phyloP scores from a whole-genome alignment of 2,113 vertebrate genomes.

The Eolophus roseicapilla region DNA sequence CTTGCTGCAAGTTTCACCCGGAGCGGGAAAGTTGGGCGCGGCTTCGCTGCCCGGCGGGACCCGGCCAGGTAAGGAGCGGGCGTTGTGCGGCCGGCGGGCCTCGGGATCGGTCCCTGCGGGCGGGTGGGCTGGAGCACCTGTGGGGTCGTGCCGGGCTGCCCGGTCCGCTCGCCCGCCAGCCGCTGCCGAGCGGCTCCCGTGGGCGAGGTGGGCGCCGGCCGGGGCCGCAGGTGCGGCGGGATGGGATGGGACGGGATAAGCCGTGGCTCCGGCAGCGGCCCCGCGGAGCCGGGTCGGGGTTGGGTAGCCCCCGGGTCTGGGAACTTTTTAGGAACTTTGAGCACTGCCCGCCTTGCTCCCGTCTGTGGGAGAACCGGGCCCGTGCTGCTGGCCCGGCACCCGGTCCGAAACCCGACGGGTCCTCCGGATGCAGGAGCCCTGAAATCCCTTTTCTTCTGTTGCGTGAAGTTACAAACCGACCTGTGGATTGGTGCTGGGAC shows the following conservation, averaged over 20 bases:
- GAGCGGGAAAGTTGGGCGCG: background rate
- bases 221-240: background rate
- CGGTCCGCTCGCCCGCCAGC: background rate
- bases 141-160: background rate
- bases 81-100: background rate
- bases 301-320: background rate
- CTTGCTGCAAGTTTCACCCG: background rate
- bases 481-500: background rate
- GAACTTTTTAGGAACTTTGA: background rate
- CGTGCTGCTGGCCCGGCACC: background rate
- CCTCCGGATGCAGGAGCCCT: background rate
- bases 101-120: background rate
- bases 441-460: rapidly evolving
- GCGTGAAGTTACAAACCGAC: rapidly evolving
- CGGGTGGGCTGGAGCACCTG: background rate
- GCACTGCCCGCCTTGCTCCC: background rate
- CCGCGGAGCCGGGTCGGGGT: no score
- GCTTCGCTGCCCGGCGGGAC: background rate
- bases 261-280: no score
- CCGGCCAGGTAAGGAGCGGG: background rate
- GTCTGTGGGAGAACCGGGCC: background rate
- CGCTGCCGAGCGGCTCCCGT: no score
- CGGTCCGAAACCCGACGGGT: background rate
- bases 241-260: background rate
- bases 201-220: background rate